Percentiles rank a stretch among this genome's conserved stretches.
Conservation (phyloP, 2,797 vertebrate species). For the Onychomys leucogaster region DNA sequence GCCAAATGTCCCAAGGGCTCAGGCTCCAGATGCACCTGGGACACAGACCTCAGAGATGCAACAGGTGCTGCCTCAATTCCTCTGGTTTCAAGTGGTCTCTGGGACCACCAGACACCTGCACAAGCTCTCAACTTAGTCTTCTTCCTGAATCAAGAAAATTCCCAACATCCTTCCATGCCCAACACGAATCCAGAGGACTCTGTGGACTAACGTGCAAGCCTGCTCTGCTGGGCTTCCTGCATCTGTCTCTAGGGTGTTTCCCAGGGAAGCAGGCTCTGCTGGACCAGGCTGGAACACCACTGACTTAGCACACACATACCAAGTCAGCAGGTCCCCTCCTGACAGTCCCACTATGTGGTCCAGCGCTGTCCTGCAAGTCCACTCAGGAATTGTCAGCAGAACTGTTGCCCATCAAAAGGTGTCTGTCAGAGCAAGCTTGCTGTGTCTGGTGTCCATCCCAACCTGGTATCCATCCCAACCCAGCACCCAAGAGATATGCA, state of each 20-base stretch:
- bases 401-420: rapidly evolving
- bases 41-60: not conserved
- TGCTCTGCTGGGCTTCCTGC: not conserved
- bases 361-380: not conserved
- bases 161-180: rapidly evolving
- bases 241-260: not conserved
- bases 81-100: rapidly evolving
- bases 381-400: rapidly evolving
- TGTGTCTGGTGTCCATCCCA: not conserved
- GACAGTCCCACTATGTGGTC: rapidly evolving
- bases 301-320: no score
- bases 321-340: rapidly evolving
- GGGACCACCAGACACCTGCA: not conserved
- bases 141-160: no score
- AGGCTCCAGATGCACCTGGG: rapidly evolving
- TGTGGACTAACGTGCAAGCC: rapidly evolving
- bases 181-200: not conserved
- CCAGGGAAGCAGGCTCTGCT: no score
- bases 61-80: not conserved
- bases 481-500: rapidly evolving
- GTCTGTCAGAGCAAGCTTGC: not conserved
- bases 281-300: no score
- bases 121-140: not conserved
- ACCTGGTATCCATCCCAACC: not conserved
- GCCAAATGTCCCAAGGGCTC: not conserved